Evolutionary conservation across 1,140 invertebrate species (phyloP).

Genomic region (Limonius californicus): DNA sequence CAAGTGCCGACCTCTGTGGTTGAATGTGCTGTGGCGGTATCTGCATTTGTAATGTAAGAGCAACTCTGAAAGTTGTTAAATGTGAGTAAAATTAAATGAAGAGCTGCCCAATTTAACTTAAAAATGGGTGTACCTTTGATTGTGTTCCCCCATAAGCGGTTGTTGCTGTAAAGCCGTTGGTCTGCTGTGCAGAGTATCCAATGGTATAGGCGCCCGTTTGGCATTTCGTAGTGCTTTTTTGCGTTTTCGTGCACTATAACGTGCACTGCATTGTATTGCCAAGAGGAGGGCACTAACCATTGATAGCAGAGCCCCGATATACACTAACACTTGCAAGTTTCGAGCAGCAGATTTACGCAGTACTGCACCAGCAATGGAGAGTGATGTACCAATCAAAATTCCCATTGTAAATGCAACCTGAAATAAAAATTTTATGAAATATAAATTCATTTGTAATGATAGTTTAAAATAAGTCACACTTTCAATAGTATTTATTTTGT

Average conservation of each 20-base stretch:
- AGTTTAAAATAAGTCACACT: too few relatives aligned
- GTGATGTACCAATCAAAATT: constrained; percentile 57
- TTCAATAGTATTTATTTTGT: too few relatives aligned
- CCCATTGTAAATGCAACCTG: constrained; percentile 60
- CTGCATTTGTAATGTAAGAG: too few relatives aligned
- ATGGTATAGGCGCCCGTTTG: constrained; percentile 39
- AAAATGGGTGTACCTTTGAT: constrained; percentile 33
- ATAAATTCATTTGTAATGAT: too few relatives aligned
- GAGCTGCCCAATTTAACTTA: too few relatives aligned
- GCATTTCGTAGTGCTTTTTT: constrained; percentile 37
- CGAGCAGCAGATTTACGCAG: constrained; percentile 54
- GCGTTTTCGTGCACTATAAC: constrained; percentile 51
- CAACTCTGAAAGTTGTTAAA: too few relatives aligned
- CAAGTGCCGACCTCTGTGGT: constrained; percentile 17
- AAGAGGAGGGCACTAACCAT: constrained; percentile 56
- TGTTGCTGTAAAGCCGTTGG: constrained; percentile 29
- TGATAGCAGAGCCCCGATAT: constrained; percentile 58
- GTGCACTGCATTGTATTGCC: constrained; percentile 59
- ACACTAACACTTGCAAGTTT: constrained; percentile 59
- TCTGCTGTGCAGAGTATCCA: constrained; percentile 31
- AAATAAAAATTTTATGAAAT: too few relatives aligned
- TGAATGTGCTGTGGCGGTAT: too few relatives aligned
- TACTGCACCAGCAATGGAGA: constrained; percentile 58
- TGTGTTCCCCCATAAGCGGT: constrained; percentile 24
- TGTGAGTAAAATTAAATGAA: too few relatives aligned